Percentiles rank a stretch among this genome's conserved stretches.
These are phyloP conservation scores for Drosophila diplacantha DNA, from an alignment of 2,888 invertebrate genomes.

Conservation along the genomic window DNA sequence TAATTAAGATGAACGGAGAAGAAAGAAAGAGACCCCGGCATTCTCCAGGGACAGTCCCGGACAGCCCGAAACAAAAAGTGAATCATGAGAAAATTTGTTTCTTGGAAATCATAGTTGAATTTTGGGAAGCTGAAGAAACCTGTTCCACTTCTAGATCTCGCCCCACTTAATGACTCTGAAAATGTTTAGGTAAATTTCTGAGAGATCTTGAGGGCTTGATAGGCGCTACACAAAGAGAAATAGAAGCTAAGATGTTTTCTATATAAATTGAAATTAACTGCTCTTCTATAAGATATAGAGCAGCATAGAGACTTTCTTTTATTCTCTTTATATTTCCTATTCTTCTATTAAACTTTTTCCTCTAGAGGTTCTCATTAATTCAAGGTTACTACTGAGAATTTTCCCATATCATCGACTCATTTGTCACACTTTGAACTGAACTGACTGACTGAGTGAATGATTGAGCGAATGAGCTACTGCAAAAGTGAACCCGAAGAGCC, in stretches of 20 bases:
- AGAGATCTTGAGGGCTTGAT: slow-evolving; percentile 26
- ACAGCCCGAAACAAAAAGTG: slow-evolving; percentile 32
- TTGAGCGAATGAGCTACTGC: slow-evolving; percentile 21
- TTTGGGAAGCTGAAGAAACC: slow-evolving; percentile 54
- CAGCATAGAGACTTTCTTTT: background rate
- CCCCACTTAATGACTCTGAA: slow-evolving; percentile 62
- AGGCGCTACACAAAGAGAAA: slow-evolving; percentile 23
- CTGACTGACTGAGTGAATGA: slow-evolving; percentile 22
- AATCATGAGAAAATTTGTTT: slow-evolving; percentile 67
- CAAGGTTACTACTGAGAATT: slow-evolving; percentile 16
- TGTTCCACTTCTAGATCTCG: slow-evolving; percentile 15
- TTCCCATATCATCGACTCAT: slow-evolving; percentile 62
- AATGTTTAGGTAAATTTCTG: slow-evolving; percentile 51
- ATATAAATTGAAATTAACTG: background rate
- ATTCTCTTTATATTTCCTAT: background rate
- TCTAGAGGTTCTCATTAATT: background rate
- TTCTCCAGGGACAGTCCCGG: slow-evolving; percentile 4
- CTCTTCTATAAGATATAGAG: background rate
- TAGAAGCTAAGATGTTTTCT: background rate
- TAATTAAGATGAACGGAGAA: slow-evolving; percentile 49
- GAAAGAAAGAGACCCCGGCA: slow-evolving; percentile 23
- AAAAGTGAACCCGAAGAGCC: slow-evolving; percentile 27
- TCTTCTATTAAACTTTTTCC: background rate
- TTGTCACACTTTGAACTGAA: slow-evolving; percentile 45
- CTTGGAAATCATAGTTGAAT: slow-evolving; percentile 63